Conservation (phyloP, 1,140 invertebrate genomes). For the Neodiprion virginianus region DNA sequence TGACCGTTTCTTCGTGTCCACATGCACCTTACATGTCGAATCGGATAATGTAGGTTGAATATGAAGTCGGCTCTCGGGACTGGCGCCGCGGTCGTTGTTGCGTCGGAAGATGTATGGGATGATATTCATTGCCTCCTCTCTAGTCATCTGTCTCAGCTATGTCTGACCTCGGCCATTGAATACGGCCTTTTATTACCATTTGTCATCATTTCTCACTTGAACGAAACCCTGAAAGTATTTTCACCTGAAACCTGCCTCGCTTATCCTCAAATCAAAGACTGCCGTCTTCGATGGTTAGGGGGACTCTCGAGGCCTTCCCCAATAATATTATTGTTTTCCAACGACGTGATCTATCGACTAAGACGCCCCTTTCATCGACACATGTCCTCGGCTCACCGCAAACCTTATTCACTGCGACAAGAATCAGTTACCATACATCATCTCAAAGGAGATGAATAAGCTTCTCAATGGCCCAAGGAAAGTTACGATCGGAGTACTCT, state of each 20-base stretch:
- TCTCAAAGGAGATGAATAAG: too few species aligned
- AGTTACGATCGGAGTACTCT: too few species aligned
- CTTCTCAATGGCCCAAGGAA: too few species aligned
- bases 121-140: constrained; percentile 52
- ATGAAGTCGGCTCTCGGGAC: constrained; percentile 19
- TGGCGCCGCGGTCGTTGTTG: constrained; percentile 14
- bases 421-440: too few species aligned
- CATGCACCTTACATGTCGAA: constrained; percentile 23
- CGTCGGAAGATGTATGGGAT: constrained; percentile 53
- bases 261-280: neutral
- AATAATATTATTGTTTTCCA: too few species aligned
- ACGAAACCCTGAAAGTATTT: neutral
- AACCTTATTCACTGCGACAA: too few species aligned
- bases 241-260: neutral
- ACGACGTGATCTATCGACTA: too few species aligned
- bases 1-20: neutral
- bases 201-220: neutral
- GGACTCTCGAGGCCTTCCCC: neutral
- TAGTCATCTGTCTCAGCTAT: constrained; percentile 18
- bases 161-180: neutral
- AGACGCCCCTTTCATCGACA: too few species aligned
- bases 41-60: constrained; percentile 28
- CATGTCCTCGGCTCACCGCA: too few species aligned
- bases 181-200: constrained; percentile 2
- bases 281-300: neutral